Evolutionary conservation across 1,140 invertebrate species (phyloP).

Genomic region (Sweltsa coloradensis): DNA sequence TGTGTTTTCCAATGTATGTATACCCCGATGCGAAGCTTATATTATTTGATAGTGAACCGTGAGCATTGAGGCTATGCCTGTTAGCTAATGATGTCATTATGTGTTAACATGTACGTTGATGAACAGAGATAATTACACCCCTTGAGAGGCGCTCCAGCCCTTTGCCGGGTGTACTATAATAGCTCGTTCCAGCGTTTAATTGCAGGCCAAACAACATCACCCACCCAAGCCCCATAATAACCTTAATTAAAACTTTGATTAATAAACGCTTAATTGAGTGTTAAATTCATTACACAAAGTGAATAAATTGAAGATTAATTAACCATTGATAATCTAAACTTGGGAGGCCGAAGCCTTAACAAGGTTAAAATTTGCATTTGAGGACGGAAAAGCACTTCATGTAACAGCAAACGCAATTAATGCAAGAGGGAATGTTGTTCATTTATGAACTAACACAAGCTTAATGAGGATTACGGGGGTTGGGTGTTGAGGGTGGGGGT

Average conservation of each 20-base stretch:
- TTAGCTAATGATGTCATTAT: too few relatives aligned
- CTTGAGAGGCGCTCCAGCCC: too few relatives aligned
- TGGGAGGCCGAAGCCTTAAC: slow-evolving; percentile 30
- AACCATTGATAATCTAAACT: slow-evolving; percentile 37
- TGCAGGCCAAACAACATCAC: slow-evolving; percentile 10
- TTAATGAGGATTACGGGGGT: not conserved
- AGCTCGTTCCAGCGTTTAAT: slow-evolving; percentile 5
- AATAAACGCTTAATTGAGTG: slow-evolving; percentile 37
- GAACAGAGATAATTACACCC: too few relatives aligned
- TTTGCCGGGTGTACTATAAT: slow-evolving; percentile 4
- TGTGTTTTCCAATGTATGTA: too few relatives aligned
- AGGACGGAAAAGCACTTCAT: slow-evolving; percentile 33
- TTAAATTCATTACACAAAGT: slow-evolving; percentile 38
- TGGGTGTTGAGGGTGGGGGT: not conserved
- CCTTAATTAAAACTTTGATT: slow-evolving; percentile 36
- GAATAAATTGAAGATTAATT: slow-evolving; percentile 38
- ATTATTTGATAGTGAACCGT: too few relatives aligned
- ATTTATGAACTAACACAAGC: not conserved
- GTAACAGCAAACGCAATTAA: slow-evolving; percentile 31
- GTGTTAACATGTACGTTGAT: too few relatives aligned
- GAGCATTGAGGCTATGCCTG: too few relatives aligned
- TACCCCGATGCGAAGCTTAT: too few relatives aligned
- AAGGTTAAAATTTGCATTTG: slow-evolving; percentile 37
- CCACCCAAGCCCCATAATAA: slow-evolving; percentile 21
- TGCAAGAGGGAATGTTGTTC: slow-evolving; percentile 13